phyloP scores from a whole-genome alignment of 2,888 invertebrate species.

The Oscheius sp. region DNA sequence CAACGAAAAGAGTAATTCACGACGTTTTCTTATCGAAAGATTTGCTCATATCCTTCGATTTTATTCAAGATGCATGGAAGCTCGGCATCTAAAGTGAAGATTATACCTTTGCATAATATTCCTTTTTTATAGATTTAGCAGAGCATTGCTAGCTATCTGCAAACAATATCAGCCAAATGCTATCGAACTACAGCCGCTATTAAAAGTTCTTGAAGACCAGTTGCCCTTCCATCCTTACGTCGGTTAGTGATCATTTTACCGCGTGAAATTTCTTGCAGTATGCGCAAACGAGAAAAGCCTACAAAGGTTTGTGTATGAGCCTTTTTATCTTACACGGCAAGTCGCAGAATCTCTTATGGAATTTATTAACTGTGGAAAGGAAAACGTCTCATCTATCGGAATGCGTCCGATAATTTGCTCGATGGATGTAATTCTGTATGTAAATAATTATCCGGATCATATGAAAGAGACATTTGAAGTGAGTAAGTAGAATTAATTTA shows the following conservation, averaged over 20 bases:
- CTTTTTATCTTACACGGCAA: neutral
- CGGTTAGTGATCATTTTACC: neutral
- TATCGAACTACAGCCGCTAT: slow-evolving; percentile 2
- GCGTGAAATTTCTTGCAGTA: neutral
- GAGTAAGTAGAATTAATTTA: neutral
- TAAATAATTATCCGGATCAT: neutral
- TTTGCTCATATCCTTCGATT: neutral
- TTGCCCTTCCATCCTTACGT: slow-evolving; percentile 32
- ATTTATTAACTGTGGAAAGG: neutral
- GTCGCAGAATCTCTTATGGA: neutral
- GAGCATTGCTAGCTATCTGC: neutral
- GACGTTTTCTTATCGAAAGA: neutral
- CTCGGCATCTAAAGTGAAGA: neutral
- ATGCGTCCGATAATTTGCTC: neutral
- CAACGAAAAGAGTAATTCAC: neutral
- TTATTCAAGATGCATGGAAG: neutral
- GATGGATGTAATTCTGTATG: neutral
- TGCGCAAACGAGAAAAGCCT: neutral
- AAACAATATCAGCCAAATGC: neutral
- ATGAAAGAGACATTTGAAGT: neutral
- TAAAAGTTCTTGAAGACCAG: neutral
- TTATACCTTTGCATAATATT: neutral
- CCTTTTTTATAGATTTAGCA: neutral
- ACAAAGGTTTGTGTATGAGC: neutral
- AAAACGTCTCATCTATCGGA: neutral